Percentiles rank a stretch among this genome's conserved stretches.
Evolutionary conservation across 92 coral and sea anemone species (phyloP).

Genomic region (Montipora capitata): DNA sequence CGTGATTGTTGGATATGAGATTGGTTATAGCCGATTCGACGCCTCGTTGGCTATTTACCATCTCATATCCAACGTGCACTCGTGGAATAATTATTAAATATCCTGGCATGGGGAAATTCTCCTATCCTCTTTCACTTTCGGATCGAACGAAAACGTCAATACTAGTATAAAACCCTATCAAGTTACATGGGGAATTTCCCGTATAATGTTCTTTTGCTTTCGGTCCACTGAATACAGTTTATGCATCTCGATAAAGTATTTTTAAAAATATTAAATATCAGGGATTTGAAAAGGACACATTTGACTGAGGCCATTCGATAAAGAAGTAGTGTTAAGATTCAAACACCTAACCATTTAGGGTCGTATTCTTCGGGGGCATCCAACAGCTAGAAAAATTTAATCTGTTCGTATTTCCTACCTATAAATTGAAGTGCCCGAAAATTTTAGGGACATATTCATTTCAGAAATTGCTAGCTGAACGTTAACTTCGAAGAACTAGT

Average conservation of each 20-base stretch:
- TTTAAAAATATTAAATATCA: neutral
- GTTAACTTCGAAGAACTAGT: too few relatives aligned
- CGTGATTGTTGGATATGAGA: neutral
- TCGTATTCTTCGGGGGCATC: neutral
- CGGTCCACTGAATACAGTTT: constrained; percentile 3
- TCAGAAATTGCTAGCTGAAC: too few relatives aligned
- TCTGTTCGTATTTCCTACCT: too few relatives aligned
- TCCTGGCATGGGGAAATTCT: constrained; percentile 6
- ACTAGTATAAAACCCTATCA: constrained; percentile 6
- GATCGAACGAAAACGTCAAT: constrained; percentile 11
- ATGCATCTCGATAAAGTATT: constrained; percentile 2
- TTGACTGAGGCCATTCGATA: constrained; percentile 4
- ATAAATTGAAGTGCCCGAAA: too few relatives aligned
- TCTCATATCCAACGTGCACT: too few relatives aligned
- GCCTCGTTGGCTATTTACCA: neutral
- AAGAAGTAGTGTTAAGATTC: constrained; percentile 5
- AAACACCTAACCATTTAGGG: constrained; percentile 2
- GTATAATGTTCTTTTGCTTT: neutral
- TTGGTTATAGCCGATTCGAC: constrained; percentile 18
- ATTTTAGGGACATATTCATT: too few relatives aligned
- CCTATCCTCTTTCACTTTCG: neutral
- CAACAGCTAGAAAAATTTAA: too few relatives aligned
- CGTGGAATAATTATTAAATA: neutral
- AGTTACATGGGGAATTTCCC: constrained; percentile 10
- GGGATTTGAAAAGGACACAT: neutral